A percentile compares a stretch with the other conserved stretches of the same genome.
Evolutionary conservation across 2,888 invertebrate species (phyloP).

Genomic region (Liodrosophila aerea): DNA sequence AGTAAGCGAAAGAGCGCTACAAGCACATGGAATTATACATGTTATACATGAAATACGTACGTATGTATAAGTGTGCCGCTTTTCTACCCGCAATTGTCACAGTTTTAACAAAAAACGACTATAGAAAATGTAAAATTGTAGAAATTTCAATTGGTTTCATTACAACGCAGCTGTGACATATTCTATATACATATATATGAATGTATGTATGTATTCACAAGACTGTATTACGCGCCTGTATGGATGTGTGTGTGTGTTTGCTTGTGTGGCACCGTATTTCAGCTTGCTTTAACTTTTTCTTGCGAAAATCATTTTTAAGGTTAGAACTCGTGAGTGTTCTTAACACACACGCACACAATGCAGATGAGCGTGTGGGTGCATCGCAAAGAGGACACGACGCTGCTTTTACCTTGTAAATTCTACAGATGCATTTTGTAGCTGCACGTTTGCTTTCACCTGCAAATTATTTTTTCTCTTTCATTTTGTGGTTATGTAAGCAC

Average conservation of each 20-base stretch:
- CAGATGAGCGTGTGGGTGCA: conserved; percentile 10
- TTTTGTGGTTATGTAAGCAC: conserved; percentile 65
- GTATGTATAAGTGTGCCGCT: conserved; percentile 32
- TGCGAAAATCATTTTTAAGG: conserved; percentile 50
- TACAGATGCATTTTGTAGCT: conserved; percentile 25
- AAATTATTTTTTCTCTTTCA: conserved; percentile 9
- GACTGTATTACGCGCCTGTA: too few species aligned
- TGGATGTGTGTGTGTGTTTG: conserved; percentile 27
- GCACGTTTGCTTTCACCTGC: conserved; percentile 12
- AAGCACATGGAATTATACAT: conserved; percentile 62
- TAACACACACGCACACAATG: conserved; percentile 14
- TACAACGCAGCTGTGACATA: conserved; percentile 36
- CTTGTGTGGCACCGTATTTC: conserved; percentile 51
- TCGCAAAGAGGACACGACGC: conserved; percentile 27
- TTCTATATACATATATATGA: conserved; percentile 1
- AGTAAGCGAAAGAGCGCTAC: conserved; percentile 52
- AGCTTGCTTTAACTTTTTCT: conserved; percentile 27
- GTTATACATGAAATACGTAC: conserved; percentile 6
- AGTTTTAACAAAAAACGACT: conserved; percentile 22
- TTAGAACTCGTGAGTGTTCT: conserved; percentile 54
- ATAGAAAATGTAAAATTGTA: conserved; percentile 17
- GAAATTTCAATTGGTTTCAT: conserved; percentile 44
- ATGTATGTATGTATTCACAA: conserved; percentile 5
- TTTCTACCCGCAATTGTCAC: conserved; percentile 32
- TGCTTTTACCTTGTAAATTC: conserved; percentile 42